Conservation (phyloP, 2,113 vertebrate species). For the Megaptera novaeangliae region DNA sequence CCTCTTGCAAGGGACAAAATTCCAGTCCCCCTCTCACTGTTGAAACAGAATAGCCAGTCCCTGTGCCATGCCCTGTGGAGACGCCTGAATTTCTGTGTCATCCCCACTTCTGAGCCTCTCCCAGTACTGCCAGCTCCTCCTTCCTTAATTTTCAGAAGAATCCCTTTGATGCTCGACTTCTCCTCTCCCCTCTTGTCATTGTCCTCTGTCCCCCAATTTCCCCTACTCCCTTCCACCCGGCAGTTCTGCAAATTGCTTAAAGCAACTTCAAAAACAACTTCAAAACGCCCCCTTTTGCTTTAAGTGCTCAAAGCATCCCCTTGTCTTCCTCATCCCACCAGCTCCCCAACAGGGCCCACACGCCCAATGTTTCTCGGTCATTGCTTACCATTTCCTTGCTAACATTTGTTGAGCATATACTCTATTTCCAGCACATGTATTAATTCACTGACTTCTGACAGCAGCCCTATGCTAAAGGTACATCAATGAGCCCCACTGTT, state of each 20-base stretch:
- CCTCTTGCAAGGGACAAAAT: not conserved
- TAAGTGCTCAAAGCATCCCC: not conserved
- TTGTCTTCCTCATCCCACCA: too few relatives aligned
- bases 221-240: not conserved
- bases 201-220: not conserved
- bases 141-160: not conserved
- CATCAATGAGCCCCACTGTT: not conserved
- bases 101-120: not conserved
- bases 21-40: not conserved
- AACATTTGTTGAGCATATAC: not conserved
- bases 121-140: not conserved
- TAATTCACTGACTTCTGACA: not conserved
- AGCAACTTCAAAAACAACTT: not conserved
- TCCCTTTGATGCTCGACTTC: slow-evolving; percentile 35
- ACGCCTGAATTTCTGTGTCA: not conserved
- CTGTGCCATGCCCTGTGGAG: not conserved
- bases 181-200: not conserved
- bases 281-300: not conserved
- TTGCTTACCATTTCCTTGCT: not conserved
- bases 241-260: not conserved
- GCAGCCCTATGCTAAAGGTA: fast-evolving
- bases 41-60: not conserved
- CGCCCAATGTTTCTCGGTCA: not conserved
- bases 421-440: not conserved
- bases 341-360: not conserved